These are phyloP conservation scores for Betta splendens DNA, from an alignment of 2,797 vertebrate species.

Conservation along the genomic window DNA sequence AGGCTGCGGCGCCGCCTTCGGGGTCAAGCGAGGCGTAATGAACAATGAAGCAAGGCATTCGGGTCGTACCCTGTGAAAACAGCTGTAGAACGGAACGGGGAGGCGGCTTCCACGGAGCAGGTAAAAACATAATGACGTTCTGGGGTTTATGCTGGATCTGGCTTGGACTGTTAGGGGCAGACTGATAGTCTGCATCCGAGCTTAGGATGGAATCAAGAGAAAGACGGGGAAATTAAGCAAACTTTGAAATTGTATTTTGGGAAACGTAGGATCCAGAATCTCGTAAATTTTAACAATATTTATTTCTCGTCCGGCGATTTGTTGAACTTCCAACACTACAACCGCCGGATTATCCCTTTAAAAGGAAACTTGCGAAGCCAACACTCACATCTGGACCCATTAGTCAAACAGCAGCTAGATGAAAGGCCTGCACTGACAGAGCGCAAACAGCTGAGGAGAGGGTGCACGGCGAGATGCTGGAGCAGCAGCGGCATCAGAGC, in stretches of 20 bases:
- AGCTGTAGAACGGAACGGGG: too few species aligned
- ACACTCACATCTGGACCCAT: conserved; percentile 23
- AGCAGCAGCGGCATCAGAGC: conserved; percentile 4
- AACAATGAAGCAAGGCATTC: neutral
- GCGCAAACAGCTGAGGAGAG: conserved; percentile 39
- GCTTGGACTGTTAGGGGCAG: too few species aligned
- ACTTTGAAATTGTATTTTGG: conserved; percentile 6
- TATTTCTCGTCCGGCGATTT: neutral
- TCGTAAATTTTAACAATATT: neutral
- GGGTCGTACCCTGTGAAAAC: neutral
- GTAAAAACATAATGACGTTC: neutral
- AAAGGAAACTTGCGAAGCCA: conserved; percentile 18
- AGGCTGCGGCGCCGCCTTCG: neutral
- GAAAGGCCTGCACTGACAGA: conserved; percentile 30
- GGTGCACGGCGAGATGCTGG: conserved; percentile 6
- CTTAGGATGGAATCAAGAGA: too few species aligned
- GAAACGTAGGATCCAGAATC: neutral
- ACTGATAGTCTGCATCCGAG: neutral
- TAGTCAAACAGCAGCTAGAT: conserved; percentile 29
- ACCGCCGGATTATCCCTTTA: neutral
- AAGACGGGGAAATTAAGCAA: neutral
- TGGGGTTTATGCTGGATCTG: too few species aligned
- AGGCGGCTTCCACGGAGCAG: too few species aligned
- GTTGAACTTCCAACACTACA: neutral
- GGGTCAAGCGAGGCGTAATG: neutral